phyloP scores from a whole-genome alignment of 1,140 invertebrate genomes.

The Bombus sibiricus region DNA sequence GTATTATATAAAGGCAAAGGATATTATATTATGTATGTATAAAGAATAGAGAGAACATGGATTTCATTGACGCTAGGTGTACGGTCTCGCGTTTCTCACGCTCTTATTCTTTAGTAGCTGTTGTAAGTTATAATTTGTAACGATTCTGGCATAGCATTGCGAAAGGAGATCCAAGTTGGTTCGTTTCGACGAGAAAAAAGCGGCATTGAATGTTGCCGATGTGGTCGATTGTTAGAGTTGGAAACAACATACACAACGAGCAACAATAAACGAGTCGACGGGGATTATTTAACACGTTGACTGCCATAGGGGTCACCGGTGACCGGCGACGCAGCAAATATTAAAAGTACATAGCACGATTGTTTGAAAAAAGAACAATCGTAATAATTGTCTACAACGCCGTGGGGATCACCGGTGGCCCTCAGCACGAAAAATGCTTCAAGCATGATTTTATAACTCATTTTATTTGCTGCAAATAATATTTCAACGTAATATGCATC shows the following conservation, averaged over 20 bases:
- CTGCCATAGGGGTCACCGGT: no score
- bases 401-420: no score
- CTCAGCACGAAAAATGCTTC: no score
- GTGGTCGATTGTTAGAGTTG: constrained; percentile 33
- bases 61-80: background rate
- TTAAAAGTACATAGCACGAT: no score
- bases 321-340: no score
- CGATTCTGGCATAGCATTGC: background rate
- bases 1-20: background rate
- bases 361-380: no score
- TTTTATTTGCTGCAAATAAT: no score
- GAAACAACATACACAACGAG: background rate
- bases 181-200: constrained; percentile 32
- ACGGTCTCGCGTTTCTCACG: constrained; percentile 48
- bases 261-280: constrained; percentile 42
- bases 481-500: no score
- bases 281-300: constrained; percentile 44
- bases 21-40: no score
- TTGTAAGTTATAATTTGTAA: background rate
- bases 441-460: no score
- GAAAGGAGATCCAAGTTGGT: constrained; percentile 46
- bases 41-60: background rate
- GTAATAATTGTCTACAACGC: no score
- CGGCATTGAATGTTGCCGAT: background rate
- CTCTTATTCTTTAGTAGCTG: constrained; percentile 19